Percentiles rank a stretch among this genome's conserved stretches.
These are phyloP conservation scores for Probaryconus sp. DNA, from an alignment of 1,140 invertebrate genomes.

Conservation along the genomic window DNA sequence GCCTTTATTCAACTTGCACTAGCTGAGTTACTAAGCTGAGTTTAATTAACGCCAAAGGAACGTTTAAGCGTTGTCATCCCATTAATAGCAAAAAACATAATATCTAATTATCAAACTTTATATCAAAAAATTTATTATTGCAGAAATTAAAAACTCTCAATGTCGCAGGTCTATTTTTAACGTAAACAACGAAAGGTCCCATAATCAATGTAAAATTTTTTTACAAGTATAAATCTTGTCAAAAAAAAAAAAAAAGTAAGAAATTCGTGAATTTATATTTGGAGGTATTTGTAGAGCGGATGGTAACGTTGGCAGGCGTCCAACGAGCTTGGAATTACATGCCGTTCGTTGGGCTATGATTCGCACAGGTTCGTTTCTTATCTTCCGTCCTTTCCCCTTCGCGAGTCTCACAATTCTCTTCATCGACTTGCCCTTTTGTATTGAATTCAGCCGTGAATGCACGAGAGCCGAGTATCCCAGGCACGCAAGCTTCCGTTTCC, in stretches of 20 bases:
- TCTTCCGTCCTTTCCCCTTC: constrained; percentile 16
- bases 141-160: no score
- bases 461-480: constrained; percentile 15
- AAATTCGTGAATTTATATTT: constrained; percentile 69
- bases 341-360: constrained; percentile 7
- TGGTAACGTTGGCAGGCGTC: constrained; percentile 68
- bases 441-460: constrained; percentile 24
- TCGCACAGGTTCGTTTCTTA: constrained; percentile 3
- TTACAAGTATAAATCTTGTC: constrained; percentile 43
- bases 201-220: constrained; percentile 4
- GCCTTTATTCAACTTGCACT: not conserved
- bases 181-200: no score
- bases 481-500: constrained; percentile 22
- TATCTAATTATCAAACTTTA: no score
- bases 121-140: no score
- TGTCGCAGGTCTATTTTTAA: no score
- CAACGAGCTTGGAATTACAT: constrained; percentile 53
- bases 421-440: constrained; percentile 17
- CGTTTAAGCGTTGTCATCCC: not conserved
- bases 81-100: not conserved
- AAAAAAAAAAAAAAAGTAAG: constrained; percentile 31
- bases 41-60: not conserved
- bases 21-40: not conserved
- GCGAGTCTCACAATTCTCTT: constrained; percentile 17
- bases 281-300: constrained; percentile 73